These are phyloP conservation scores for Felis catus DNA, from an alignment of 2,113 vertebrate genomes.

Conservation along the genomic window DNA sequence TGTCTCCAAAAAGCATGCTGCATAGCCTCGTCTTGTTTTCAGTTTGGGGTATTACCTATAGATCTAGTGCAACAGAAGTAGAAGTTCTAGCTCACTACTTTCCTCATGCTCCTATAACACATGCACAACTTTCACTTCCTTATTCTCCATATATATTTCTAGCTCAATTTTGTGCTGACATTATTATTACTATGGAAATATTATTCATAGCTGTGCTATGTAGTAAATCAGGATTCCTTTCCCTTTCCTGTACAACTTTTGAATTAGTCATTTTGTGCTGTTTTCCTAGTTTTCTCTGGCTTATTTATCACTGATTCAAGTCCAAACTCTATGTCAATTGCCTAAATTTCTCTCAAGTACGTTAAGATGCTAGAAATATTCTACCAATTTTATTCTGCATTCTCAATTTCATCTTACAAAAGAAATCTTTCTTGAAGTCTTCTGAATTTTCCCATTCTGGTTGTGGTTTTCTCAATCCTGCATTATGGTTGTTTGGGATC, in stretches of 20 bases:
- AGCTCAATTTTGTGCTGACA: background rate
- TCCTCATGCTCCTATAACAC: background rate
- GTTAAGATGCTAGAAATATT: background rate
- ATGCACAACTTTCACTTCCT: background rate
- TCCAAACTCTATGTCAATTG: background rate
- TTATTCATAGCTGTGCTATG: background rate
- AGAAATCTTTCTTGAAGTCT: background rate
- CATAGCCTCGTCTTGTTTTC: background rate
- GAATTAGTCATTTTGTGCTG: background rate
- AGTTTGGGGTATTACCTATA: background rate
- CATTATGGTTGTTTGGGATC: background rate
- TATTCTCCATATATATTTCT: background rate
- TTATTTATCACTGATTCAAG: background rate
- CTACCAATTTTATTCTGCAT: background rate
- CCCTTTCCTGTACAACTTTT: background rate
- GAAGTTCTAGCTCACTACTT: background rate
- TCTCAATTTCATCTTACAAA: background rate
- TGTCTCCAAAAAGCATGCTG: background rate
- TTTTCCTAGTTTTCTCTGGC: background rate
- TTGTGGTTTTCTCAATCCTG: background rate
- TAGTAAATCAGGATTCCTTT: background rate
- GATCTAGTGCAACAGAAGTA: background rate
- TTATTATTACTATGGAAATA: background rate
- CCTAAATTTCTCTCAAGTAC: background rate
- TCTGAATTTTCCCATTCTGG: background rate